Evolutionary conservation across 2,888 invertebrate genomes (phyloP), one percentile per base, ranked within the genome.

Genomic region (Drosophila kambysellisi): DNA sequence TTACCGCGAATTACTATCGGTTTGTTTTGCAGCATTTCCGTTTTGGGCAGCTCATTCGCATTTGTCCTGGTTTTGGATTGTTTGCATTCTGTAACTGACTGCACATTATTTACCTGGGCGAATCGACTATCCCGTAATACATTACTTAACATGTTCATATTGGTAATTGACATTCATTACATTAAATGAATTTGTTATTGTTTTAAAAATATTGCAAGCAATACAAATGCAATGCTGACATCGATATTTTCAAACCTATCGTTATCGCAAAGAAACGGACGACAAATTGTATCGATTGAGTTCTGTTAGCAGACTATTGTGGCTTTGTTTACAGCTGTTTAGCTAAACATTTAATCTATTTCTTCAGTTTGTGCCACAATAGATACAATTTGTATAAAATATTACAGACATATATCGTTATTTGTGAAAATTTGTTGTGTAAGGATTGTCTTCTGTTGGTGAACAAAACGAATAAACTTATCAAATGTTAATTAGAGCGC

Each of bases 1-100:
- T 81, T 63, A 87, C 82, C 67, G 35, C 56, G 30, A 52, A 9
- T 53, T 65, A 11, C 54, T 61, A 67, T 15, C 41, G 25, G 30
- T 41, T 80, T 83, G 77, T 81, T 88, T 78, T 82, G 79, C 68
- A 75, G 29, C 60, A 59, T 56, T 81, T 83, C 72, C 78, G 76
- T 77, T 83, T 87, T 82, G 77, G 39, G 39, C 60, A 43, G 56
- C 53, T 43, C 32, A 70, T 79, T 81, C 86, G 77, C 74, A 61
- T 25, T 54, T 64, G 75, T 29, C 76, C 74, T 76, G 68, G 37
- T 60, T 78, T 60, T 39, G 15, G 0, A 6, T 15, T 17, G 12
- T 30, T 15, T 33, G 48, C 51, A 37, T 30, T 9, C 35, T 41
- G 20, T 4, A 15, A 33, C 4, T 39, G 25, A 5, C 35, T 54